Conservation (phyloP, 2,888 invertebrate genomes). For the Erebia palarica region DNA sequence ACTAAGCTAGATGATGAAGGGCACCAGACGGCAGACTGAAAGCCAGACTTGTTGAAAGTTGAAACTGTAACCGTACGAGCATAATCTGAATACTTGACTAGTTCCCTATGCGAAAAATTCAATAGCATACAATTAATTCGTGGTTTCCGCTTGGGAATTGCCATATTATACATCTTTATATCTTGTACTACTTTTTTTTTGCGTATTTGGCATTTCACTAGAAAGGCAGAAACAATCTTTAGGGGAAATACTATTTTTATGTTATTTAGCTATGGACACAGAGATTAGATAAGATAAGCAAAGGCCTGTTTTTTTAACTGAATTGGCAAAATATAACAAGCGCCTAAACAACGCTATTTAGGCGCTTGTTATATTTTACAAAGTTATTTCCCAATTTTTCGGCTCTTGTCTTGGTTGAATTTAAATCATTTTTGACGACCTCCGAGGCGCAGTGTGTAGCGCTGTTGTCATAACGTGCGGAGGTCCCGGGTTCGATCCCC, state of each 20-base stretch:
- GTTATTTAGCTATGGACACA: neutral
- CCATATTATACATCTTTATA: too few species aligned
- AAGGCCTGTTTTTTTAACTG: neutral
- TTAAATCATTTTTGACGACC: too few species aligned
- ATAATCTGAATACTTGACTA: neutral
- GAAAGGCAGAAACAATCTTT: neutral
- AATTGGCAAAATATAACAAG: neutral
- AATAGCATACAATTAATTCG: neutral
- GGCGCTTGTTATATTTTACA: too few species aligned
- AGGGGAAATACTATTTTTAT: neutral
- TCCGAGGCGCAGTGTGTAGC: too few species aligned
- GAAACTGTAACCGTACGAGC: neutral
- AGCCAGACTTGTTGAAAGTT: neutral
- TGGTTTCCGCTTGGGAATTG: neutral
- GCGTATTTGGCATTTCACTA: too few species aligned
- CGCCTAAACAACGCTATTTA: too few species aligned
- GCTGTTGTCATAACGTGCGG: too few species aligned
- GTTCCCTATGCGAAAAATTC: neutral
- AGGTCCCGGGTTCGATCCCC: too few species aligned
- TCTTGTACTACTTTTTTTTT: neutral
- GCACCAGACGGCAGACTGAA: conserved; percentile 1
- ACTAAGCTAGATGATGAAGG: neutral
- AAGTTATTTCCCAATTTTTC: too few species aligned
- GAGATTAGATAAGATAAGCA: neutral
- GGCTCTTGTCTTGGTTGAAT: too few species aligned